Base-by-base conservation (phyloP, 2,888 invertebrate species). In the Mystacides longicornis region DNA sequence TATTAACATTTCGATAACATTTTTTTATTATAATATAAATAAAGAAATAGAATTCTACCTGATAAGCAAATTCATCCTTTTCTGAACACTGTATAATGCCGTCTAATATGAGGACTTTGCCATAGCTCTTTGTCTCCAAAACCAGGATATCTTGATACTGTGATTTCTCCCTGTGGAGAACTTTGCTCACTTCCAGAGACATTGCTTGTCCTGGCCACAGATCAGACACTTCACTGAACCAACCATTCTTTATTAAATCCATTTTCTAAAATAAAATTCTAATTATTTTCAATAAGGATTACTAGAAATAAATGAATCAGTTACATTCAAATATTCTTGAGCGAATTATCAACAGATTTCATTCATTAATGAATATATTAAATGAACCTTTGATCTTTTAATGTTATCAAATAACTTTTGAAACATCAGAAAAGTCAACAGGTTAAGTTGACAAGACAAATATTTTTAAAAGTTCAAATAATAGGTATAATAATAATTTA, bases 71-170 rank as follows among this genome's bases (percentile, higher is more conserved):
- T 71, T 99, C 99, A 77, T 99, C 99, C 64, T 83, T 82, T 69
- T 97, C 89, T 1, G 97, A 93, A 66, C 95, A 96, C 69, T 99
- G 99, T 63, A 99, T 95, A 22, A 97, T 91, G 21, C 95, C 96
- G 73, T 99, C 98, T 43, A 99, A 74, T 2, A 96, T 86, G 48
- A 99, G 73, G 1, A 89, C 92, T 66, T 78, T 86, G 0, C 99
- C 99, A 67, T 94, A 86, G 43, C 83, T 79, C 65, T 68, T 68
- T 81, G 90, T 92, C 67, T 93, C 82, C 56, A 92, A 74, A 2
- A 95, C 85, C 60, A 89, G 69, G 53, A 96, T 86, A 64, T 94
- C 86, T 71, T 96, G 96, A 70, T 81, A 96, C 51, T 83, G 72
- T 0, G 94, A 93, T 66, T 82, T 85, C 67, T 88, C 89, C 1